These are phyloP conservation scores for Aleiodes testaceus DNA, from an alignment of 2,888 invertebrate species.

Conservation along the genomic window DNA sequence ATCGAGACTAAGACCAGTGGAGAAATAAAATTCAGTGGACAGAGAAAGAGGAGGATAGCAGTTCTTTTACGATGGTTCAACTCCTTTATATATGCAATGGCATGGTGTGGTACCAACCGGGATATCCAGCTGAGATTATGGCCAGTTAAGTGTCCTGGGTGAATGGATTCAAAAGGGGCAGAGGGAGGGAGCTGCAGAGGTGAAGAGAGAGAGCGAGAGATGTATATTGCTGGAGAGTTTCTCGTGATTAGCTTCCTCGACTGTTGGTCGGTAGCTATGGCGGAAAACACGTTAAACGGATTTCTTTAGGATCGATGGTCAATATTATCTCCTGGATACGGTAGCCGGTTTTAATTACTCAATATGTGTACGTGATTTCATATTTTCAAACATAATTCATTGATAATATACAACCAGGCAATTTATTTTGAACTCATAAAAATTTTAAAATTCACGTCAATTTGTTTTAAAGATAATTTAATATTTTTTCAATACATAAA, in stretches of 20 bases:
- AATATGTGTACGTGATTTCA: constrained; percentile 17
- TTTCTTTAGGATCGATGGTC: constrained; percentile 29
- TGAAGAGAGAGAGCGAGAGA: no score
- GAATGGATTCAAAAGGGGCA: background rate
- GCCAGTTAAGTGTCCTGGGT: constrained; percentile 38
- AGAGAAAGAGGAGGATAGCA: constrained; percentile 4
- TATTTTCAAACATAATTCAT: constrained; percentile 2
- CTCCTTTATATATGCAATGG: constrained; percentile 24
- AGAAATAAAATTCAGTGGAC: constrained; percentile 39
- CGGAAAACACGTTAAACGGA: constrained; percentile 21
- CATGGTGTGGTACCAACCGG: constrained; percentile 11
- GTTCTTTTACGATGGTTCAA: background rate
- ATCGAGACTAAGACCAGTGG: constrained; percentile 12
- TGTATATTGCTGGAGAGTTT: constrained; percentile 6
- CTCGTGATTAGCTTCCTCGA: constrained; percentile 26
- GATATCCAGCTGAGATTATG: constrained; percentile 42
- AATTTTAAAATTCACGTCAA: no score
- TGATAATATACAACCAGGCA: no score
- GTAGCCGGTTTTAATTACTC: constrained; percentile 28
- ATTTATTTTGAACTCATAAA: no score
- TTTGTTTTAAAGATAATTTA: no score
- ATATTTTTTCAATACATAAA: no score
- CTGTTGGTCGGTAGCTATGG: constrained; percentile 20
- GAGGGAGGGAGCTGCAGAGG: constrained; percentile 11
- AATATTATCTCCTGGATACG: background rate